Evolutionary conservation across 2,113 vertebrate species (phyloP).

Genomic region (Rostratula benghalensis): DNA sequence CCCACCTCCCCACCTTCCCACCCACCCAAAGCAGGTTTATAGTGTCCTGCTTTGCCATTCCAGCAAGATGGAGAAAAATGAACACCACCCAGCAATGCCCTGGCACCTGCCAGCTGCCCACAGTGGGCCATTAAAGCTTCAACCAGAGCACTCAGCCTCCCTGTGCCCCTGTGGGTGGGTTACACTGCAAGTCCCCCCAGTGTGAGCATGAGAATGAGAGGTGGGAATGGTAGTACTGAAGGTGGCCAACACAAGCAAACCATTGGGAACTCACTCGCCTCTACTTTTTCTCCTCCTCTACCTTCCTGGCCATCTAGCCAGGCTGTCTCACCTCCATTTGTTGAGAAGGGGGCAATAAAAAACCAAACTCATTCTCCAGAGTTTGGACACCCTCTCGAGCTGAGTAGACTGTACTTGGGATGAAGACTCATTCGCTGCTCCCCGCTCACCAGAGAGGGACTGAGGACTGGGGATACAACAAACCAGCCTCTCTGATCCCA

Average conservation of each 20-base stretch:
- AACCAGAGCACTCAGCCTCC: not conserved
- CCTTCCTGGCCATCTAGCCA: not conserved
- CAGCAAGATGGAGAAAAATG: not conserved
- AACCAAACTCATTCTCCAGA: not conserved
- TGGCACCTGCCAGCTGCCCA: not conserved
- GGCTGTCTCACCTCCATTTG: not conserved
- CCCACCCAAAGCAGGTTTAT: not conserved
- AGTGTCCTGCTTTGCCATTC: not conserved
- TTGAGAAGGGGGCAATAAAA: not conserved
- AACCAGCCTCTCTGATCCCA: not conserved
- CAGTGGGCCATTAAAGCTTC: not conserved
- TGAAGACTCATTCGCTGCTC: not conserved
- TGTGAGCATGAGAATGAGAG: not conserved
- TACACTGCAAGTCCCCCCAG: not conserved
- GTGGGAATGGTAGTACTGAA: not conserved
- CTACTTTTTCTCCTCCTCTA: not conserved
- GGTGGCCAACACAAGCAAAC: not conserved
- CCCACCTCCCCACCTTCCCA: not conserved
- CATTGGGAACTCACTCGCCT: not conserved
- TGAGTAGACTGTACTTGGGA: not conserved
- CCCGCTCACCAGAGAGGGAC: accelerated
- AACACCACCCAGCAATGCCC: not conserved
- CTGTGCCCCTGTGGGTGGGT: not conserved
- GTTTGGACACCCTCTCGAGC: not conserved
- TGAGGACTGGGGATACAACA: not conserved